A percentile compares a stretch with the other conserved stretches of the same genome.
These are phyloP conservation scores for Neodon shergylaensis DNA, from an alignment of 2,113 vertebrate genomes.

Conservation along the genomic window DNA sequence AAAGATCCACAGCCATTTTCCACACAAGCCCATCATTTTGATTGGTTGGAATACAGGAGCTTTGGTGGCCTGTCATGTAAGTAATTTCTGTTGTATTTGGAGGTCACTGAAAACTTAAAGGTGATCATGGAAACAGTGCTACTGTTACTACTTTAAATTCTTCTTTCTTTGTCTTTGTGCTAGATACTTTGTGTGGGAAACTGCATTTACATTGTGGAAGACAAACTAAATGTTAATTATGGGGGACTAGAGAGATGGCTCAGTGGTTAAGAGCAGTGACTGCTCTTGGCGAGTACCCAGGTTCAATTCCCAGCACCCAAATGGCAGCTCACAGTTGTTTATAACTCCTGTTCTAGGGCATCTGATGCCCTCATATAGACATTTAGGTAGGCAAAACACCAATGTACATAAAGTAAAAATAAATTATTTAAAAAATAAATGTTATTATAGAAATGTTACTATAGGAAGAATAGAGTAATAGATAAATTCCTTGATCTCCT, in stretches of 20 bases:
- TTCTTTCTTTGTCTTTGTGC: background rate
- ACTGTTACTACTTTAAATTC: background rate
- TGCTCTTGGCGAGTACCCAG: no score
- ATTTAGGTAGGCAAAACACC: no score
- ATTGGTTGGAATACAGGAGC: constrained; percentile 98
- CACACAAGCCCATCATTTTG: constrained; percentile 96
- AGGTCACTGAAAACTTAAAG: background rate
- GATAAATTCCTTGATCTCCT: background rate
- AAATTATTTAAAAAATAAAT: background rate
- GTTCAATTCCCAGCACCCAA: no score
- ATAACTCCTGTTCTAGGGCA: no score
- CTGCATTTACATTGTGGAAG: background rate
- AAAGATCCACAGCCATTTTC: constrained; percentile 97
- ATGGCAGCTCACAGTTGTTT: no score
- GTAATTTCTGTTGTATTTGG: constrained; percentile 55
- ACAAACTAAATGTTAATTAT: no score
- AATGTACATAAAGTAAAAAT: no score
- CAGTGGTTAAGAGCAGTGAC: no score
- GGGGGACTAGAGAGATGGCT: no score
- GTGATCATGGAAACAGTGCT: background rate
- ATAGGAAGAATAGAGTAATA: background rate
- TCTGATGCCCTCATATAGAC: no score
- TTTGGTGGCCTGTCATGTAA: constrained; percentile 96
- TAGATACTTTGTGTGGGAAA: background rate
- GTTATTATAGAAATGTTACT: background rate